Percentiles rank a stretch among this genome's conserved stretches.
Conservation (phyloP, 2,888 invertebrate species). For the Himalopsyche anomala region DNA sequence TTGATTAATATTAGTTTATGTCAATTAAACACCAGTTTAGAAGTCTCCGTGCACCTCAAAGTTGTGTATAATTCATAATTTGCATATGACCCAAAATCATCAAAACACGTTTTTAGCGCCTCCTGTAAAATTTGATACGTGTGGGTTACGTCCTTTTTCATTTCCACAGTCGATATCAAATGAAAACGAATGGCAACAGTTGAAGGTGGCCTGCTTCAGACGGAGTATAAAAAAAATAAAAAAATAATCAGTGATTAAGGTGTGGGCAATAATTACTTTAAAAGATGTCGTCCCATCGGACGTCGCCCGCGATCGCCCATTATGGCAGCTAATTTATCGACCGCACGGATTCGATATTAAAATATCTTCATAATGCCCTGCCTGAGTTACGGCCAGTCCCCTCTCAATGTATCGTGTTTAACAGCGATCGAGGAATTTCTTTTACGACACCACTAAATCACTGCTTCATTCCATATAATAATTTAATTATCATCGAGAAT, state of each 20-base stretch:
- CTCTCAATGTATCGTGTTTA: slow-evolving; percentile 58
- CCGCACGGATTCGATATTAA: slow-evolving; percentile 63
- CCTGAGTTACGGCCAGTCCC: slow-evolving; percentile 48
- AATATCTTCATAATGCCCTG: slow-evolving; percentile 65
- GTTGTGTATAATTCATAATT: no score
- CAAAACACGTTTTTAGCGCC: no score
- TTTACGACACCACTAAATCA: slow-evolving; percentile 64
- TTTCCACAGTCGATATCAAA: no score
- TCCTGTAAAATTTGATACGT: no score
- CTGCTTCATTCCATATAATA: slow-evolving; percentile 16
- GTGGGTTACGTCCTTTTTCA: no score
- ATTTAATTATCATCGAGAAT: slow-evolving; percentile 28
- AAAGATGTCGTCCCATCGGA: slow-evolving; percentile 1
- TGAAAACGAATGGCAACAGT: background rate
- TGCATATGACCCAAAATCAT: no score
- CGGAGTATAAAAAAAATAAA: background rate
- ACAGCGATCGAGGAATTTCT: slow-evolving; percentile 60
- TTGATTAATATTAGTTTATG: no score
- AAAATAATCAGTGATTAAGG: slow-evolving; percentile 56
- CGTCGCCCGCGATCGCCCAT: slow-evolving; percentile 53
- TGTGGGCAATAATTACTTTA: slow-evolving; percentile 63
- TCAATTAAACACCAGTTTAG: no score
- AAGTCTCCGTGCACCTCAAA: no score
- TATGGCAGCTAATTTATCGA: slow-evolving; percentile 63
- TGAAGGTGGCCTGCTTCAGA: background rate